Evolutionary conservation across 2,888 invertebrate species (phyloP), one percentile per base, ranked within the genome.

Genomic region (Heliconius cydno): DNA sequence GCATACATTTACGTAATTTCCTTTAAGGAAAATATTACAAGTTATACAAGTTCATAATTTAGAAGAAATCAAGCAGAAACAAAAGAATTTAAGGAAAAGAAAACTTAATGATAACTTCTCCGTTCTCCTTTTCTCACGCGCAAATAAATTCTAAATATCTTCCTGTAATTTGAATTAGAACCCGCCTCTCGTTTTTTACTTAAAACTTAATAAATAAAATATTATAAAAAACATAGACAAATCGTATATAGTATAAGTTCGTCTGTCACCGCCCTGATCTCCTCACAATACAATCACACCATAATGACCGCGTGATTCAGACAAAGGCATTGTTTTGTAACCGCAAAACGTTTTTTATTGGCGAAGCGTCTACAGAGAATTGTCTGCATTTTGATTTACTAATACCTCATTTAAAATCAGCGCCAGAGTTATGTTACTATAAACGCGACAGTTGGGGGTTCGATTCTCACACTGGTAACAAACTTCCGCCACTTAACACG

Each of bases 251-350:
- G 41, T 30, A 10, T 15, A 41, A 46, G 65, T 46, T 65, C 65
- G 75, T 66, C 75, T 46, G 65, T 63, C 12, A 28, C 38, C 22
- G 22, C 65, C 65, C 41, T 66, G 46, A 75, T 46, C 28, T 41
- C 41, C 19, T 52, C 13, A 72, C 60, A 78, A 67, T 25, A 67
- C 41, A 74, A 68, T n/a, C n/a, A n/a, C n/a, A 34, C 65, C 71
- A 65, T 74, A 74, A 67, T 41, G 67, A 63, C 67, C 74, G 57
- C 74, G 72, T 74, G 78, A 78, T 74, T 78, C 78, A 78, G 66
- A 74, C 60, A 77, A 63, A 63, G 41, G 41, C 66, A 78, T 73
- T 78, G 66, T 78, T 74, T 74, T n/a, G 57, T 78, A 41, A 74
- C 78, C 74, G 65, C 78, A 68, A 67, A 38, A 60, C 57, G 73